Conservation (phyloP, 2,113 vertebrate genomes). For the Prionailurus bengalensis region DNA sequence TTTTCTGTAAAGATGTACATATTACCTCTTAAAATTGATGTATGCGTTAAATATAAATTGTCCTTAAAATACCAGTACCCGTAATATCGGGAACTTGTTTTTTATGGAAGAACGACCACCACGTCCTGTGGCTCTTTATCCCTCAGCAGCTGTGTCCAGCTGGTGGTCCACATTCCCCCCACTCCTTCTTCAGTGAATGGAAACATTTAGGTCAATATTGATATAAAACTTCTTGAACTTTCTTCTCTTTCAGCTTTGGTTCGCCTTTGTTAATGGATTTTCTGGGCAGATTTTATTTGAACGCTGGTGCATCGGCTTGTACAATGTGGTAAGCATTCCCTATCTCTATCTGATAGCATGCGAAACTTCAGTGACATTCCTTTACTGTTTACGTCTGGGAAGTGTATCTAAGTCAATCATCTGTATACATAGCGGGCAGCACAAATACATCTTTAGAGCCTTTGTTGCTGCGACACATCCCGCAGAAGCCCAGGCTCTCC, state of each 20-base stretch:
- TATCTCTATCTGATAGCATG: constrained; percentile 53
- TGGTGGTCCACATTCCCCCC: constrained; percentile 78
- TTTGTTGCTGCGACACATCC: constrained; percentile 70
- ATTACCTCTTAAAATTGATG: background rate
- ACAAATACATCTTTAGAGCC: constrained; percentile 71
- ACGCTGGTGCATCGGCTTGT: constrained; percentile 98
- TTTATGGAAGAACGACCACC: constrained; percentile 59
- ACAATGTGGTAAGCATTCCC: constrained; percentile 96
- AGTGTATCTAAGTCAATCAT: constrained; percentile 75
- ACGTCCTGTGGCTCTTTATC: constrained; percentile 47
- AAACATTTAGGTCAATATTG: constrained; percentile 80
- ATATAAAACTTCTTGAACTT: constrained; percentile 87
- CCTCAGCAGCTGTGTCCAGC: constrained; percentile 83
- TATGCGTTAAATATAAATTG: background rate
- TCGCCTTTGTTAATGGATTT: constrained; percentile 99
- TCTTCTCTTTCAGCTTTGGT: constrained; percentile 96
- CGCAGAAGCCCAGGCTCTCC: constrained; percentile 75
- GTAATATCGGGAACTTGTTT: constrained; percentile 37
- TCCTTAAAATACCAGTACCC: background rate
- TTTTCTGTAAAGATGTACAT: background rate
- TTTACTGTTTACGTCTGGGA: constrained; percentile 80
- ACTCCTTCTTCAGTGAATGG: constrained; percentile 68
- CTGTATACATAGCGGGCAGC: constrained; percentile 67
- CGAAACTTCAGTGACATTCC: constrained; percentile 52
- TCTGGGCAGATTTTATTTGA: constrained; percentile 99